Evolutionary conservation across 1,140 invertebrate species (phyloP).

Genomic region (Habropoda laboriosa): DNA sequence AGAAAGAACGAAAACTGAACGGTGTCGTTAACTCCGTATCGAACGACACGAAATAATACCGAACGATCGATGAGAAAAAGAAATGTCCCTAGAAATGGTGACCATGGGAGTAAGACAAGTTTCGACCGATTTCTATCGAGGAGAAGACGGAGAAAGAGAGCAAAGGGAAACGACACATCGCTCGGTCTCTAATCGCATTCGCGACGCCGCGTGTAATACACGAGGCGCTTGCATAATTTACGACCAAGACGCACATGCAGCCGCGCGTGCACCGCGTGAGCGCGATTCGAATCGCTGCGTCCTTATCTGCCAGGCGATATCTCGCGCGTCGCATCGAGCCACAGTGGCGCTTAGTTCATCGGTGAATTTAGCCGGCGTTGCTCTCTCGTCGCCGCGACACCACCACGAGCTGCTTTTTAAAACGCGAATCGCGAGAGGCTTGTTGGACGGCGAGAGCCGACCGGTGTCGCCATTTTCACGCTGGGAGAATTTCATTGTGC

Average conservation of each 20-base stretch:
- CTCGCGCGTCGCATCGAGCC: slow-evolving; percentile 17
- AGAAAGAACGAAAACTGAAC: too few relatives aligned
- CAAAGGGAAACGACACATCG: too few relatives aligned
- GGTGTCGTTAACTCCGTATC: too few relatives aligned
- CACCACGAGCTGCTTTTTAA: not conserved
- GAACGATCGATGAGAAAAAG: too few relatives aligned
- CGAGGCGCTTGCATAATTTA: slow-evolving; percentile 42
- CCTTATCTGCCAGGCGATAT: slow-evolving; percentile 59
- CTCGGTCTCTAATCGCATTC: slow-evolving; percentile 5
- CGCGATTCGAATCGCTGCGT: slow-evolving; percentile 55
- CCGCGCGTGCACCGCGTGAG: slow-evolving; percentile 42
- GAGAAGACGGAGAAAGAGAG: too few relatives aligned
- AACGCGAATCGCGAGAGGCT: not conserved
- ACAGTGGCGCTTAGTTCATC: slow-evolving; percentile 66
- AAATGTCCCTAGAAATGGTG: too few relatives aligned
- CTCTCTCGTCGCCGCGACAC: not conserved
- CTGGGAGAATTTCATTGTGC: not conserved
- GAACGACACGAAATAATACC: too few relatives aligned
- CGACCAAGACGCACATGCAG: slow-evolving; percentile 41
- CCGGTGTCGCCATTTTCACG: not conserved
- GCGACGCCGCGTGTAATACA: slow-evolving; percentile 24
- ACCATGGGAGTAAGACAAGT: too few relatives aligned
- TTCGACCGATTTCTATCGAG: not conserved
- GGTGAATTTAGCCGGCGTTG: slow-evolving; percentile 55
- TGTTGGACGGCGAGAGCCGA: not conserved